Base-by-base conservation (phyloP, 1,140 invertebrate genomes). In the Drosophila fuyamai region DNA sequence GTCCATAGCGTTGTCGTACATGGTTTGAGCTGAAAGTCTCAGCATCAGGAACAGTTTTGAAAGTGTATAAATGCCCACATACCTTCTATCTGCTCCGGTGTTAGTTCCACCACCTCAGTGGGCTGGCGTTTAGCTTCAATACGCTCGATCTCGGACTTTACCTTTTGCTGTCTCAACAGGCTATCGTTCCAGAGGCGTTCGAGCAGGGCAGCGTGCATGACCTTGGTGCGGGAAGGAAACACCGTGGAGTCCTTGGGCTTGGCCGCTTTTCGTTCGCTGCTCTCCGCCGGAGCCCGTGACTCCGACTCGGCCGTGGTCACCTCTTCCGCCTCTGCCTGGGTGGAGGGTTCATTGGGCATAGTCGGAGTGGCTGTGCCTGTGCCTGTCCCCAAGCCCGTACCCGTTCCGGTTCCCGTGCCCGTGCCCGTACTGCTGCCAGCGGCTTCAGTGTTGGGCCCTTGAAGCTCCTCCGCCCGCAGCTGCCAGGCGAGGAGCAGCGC, bases 51-150 rank as follows among this genome's bases (percentile, higher is more conserved):
- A 9, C 0, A 7, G 14, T 27, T n/a, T n/a, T 8, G 29, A 1
- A 9, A 12, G 4, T 2, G 1, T 50, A 5, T 29, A 8, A 9
- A 41, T 16, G 32, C 6, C 32, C 5, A 12, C n/a, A 40, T 63
- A 92, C 90, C 90, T 74, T 92, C 90, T 4, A 91, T 57, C 40
- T 91, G 75, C 18, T 90, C 80, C 0, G 85, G 85, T 0, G 83
- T 83, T 6, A 27, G 29, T 13, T 89, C 68, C 1, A 14, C 36
- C 14, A 46, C 53, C 18, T 66, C 60, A 9, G 16, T 46, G 9
- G 38, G 32, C 16, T 63, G 16, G 7, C 23, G 46, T 5, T 53
- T 51, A 7, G 76, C 62, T 46, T 89, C 76, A 1, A 92, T 74
- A 13, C 53, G 55, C 46, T 81, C 78, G 7, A 92, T 91, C 73